Evolutionary conservation across 2,888 invertebrate genomes (phyloP), one percentile per base, ranked within the genome.

Genomic region (Eilema depressum): DNA sequence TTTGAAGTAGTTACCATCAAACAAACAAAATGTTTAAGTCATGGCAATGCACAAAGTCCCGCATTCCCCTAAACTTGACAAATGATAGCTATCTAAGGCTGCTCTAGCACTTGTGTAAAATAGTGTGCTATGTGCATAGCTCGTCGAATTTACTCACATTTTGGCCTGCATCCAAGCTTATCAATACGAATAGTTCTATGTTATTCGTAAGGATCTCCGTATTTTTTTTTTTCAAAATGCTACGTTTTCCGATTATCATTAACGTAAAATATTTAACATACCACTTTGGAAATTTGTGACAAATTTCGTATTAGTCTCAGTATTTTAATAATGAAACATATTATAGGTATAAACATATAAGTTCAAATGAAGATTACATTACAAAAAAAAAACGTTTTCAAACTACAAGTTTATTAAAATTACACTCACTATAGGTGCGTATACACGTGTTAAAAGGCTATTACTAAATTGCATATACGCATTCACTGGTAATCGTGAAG

Each of bases 401-500:
- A 28, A 28, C 28, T 28, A 3, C 28, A 28, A 28, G 28, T 28
- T 28, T n/a, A n/a, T n/a, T n/a, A n/a, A n/a, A n/a, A n/a, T 33
- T 33, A 33, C 30, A 33, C 8, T 33, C 30, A 33, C 30, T 33
- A 23, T 23, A 41, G 57, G 28, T 30, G 17, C 17, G 53, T 25
- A 10, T 57, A 57, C 26, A 57, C 57, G 28, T 17, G 26, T 23
- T 37, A 25, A 25, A 69, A 57, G 30, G 53, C 23, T 56, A 11
- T 47, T 59, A 41, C 41, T 28, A 56, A 62, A 65, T 63, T 53
- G 68, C 63, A 60, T 57, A 69, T 68, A 70, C 63, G 60, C 66
- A 71, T 69, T 71, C 74, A 62, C 63, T 30, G 66, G 47, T 69
- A 81, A 74, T 75, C 63, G 63, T 73, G 69, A 61, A 75, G 69